A percentile compares a stretch with the other conserved stretches of the same genome.
Evolutionary conservation across 2,888 invertebrate species (phyloP).

Genomic region (Yponomeuta sedellus): DNA sequence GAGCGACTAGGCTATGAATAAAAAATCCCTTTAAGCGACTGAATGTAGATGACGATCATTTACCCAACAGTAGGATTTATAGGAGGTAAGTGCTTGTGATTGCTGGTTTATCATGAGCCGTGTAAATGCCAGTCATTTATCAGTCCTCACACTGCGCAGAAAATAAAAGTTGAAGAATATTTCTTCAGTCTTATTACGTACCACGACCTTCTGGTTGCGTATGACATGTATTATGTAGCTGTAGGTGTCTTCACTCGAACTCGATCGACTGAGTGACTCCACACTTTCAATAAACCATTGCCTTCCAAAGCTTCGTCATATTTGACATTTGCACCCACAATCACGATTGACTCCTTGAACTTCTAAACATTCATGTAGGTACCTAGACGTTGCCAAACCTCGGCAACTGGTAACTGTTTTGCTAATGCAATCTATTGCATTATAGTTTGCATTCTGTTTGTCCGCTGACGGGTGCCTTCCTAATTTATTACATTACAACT

Average conservation of each 20-base stretch:
- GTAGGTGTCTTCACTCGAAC: neutral
- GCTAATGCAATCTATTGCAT: constrained; percentile 2
- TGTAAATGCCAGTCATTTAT: too few species aligned
- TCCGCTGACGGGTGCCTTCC: neutral
- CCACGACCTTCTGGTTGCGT: too few species aligned
- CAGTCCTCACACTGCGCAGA: too few species aligned
- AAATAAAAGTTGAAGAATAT: too few species aligned
- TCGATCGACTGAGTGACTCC: neutral
- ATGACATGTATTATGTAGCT: too few species aligned
- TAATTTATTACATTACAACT: neutral
- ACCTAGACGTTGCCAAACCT: constrained; percentile 1
- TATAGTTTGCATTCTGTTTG: constrained; percentile 4
- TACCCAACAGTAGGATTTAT: too few species aligned
- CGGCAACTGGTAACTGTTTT: neutral
- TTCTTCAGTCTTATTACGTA: too few species aligned
- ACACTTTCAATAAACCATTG: neutral
- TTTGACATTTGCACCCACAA: constrained; percentile 2
- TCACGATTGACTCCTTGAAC: constrained; percentile 8
- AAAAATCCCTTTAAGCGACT: too few species aligned
- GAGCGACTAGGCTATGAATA: neutral
- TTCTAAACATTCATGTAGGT: neutral
- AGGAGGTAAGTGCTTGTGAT: too few species aligned
- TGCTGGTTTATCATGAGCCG: too few species aligned
- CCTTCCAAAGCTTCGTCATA: neutral
- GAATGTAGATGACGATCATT: too few species aligned